These are phyloP conservation scores for Spilogale gracilis DNA, from an alignment of 2,113 vertebrate species.

Conservation along the genomic window DNA sequence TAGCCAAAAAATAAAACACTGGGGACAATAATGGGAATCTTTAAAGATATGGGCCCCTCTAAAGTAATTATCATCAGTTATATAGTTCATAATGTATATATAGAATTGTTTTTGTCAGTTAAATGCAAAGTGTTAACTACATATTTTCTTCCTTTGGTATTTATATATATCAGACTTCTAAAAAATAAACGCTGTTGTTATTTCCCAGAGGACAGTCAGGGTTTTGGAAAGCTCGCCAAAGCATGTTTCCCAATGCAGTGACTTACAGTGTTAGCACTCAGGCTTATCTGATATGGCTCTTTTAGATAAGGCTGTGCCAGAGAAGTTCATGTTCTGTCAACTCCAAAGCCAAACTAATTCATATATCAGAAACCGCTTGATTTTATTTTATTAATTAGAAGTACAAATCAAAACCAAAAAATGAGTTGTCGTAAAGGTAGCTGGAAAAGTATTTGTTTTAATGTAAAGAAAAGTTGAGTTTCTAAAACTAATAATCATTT, in stretches of 20 bases:
- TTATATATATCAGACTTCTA: neutral
- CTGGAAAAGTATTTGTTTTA: constrained; percentile 16
- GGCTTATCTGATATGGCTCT: constrained; percentile 41
- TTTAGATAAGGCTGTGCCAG: constrained; percentile 66
- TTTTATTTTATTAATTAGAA: constrained; percentile 32
- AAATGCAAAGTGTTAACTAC: neutral
- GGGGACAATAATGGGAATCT: neutral
- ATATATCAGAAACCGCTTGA: neutral
- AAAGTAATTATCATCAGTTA: neutral
- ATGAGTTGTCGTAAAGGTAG: neutral
- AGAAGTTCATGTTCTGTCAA: neutral
- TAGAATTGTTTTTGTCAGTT: neutral
- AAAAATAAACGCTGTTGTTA: constrained; percentile 21
- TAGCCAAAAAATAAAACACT: neutral
- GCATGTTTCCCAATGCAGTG: constrained; percentile 39
- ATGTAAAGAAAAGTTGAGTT: neutral
- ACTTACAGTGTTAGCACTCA: constrained; percentile 68
- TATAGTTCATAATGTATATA: neutral
- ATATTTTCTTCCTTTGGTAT: neutral
- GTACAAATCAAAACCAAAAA: neutral
- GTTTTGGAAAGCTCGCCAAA: constrained; percentile 42
- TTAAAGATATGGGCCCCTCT: neutral
- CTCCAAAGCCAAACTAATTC: constrained; percentile 25
- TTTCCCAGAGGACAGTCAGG: neutral
- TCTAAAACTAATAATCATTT: neutral